These are phyloP conservation scores for Hesperia comma DNA, from an alignment of 2,888 invertebrate genomes.

Conservation along the genomic window DNA sequence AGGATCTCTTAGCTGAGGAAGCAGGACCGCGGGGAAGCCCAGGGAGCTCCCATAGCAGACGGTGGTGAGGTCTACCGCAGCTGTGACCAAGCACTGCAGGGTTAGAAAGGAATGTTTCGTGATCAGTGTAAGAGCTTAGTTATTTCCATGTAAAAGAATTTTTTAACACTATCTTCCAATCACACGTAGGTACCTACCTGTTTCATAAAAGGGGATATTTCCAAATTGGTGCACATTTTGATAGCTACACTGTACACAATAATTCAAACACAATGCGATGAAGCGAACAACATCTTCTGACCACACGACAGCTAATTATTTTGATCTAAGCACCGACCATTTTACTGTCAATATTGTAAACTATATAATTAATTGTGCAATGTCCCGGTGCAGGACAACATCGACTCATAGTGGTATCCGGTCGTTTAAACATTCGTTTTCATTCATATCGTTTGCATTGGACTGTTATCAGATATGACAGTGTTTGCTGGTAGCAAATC, in stretches of 20 bases:
- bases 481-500: neutral
- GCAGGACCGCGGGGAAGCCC: slow-evolving; percentile 84
- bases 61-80: slow-evolving; percentile 64
- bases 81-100: slow-evolving; percentile 67
- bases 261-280: neutral
- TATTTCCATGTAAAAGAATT: too few species aligned
- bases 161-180: too few species aligned
- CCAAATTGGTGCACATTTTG: neutral
- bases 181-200: too few species aligned
- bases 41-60: slow-evolving; percentile 63
- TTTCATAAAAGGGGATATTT: slow-evolving; percentile 5
- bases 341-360: too few species aligned
- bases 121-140: too few species aligned
- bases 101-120: neutral
- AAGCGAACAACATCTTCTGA: too few species aligned
- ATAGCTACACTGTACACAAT: neutral
- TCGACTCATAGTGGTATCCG: neutral
- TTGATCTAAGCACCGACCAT: too few species aligned
- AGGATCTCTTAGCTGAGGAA: slow-evolving; percentile 77
- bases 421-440: neutral
- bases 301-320: too few species aligned
- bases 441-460: neutral
- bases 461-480: slow-evolving; percentile 1
- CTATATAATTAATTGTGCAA: too few species aligned
- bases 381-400: too few species aligned